Evolutionary conservation across 1,140 invertebrate genomes (phyloP).

Genomic region (Drosophila elegans): DNA sequence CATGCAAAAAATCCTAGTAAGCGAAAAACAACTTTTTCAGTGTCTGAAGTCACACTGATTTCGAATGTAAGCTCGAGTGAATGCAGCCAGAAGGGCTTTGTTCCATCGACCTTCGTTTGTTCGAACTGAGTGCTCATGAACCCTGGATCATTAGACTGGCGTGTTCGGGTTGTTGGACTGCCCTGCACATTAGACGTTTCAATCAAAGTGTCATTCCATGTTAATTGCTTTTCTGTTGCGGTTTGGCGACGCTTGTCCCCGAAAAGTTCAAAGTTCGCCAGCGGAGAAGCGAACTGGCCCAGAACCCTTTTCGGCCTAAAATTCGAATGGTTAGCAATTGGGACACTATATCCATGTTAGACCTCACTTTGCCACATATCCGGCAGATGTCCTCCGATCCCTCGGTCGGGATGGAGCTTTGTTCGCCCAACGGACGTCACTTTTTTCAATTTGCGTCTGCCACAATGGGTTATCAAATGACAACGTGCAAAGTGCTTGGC

Average conservation of each 20-base stretch:
- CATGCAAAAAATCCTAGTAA: too few relatives aligned
- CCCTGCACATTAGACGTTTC: slow-evolving; percentile 54
- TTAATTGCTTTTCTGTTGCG: slow-evolving; percentile 59
- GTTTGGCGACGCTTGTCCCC: slow-evolving; percentile 32
- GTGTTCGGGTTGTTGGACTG: slow-evolving; percentile 51
- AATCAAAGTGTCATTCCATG: slow-evolving; percentile 59
- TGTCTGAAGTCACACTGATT: not conserved
- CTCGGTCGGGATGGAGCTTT: slow-evolving; percentile 10
- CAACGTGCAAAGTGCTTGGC: slow-evolving; percentile 71
- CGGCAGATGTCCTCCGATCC: slow-evolving; percentile 43
- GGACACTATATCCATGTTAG: slow-evolving; percentile 45
- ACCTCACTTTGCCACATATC: slow-evolving; percentile 51
- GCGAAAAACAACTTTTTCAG: not conserved
- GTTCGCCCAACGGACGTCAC: slow-evolving; percentile 45
- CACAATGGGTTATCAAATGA: slow-evolving; percentile 83
- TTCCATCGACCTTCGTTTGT: not conserved
- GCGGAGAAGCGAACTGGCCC: slow-evolving; percentile 7
- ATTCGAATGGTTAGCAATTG: slow-evolving; percentile 25
- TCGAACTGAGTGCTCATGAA: slow-evolving; percentile 10
- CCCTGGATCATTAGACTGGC: slow-evolving; percentile 16
- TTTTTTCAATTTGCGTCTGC: slow-evolving; percentile 81
- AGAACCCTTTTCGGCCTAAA: slow-evolving; percentile 37
- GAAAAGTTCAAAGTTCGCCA: slow-evolving; percentile 51
- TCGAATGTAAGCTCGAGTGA: not conserved
- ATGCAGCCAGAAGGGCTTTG: slow-evolving; percentile 5